These are phyloP conservation scores for Drosophila truncata DNA, from an alignment of 1,140 invertebrate genomes.

Conservation along the genomic window DNA sequence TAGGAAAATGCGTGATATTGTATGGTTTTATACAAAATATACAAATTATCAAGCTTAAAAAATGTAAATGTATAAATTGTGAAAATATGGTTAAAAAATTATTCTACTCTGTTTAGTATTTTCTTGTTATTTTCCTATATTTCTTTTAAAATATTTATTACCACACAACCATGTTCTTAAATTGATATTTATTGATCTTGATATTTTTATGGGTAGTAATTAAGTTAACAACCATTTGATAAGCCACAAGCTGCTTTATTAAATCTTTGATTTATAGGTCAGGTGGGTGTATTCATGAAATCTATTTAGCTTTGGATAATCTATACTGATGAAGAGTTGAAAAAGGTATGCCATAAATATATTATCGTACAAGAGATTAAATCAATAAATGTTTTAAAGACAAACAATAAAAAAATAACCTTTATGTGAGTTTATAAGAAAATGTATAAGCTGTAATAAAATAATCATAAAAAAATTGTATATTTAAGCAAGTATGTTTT, in stretches of 20 bases:
- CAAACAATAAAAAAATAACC: background rate
- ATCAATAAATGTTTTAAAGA: background rate
- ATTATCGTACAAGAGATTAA: background rate
- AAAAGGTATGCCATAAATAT: background rate
- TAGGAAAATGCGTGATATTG: background rate
- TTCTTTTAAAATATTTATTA: background rate
- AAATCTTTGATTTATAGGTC: constrained; percentile 9
- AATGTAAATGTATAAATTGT: no score
- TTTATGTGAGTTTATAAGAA: background rate
- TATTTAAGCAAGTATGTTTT: no score
- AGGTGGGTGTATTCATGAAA: constrained; percentile 20
- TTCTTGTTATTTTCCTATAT: background rate
- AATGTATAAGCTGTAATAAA: background rate
- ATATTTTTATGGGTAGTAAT: constrained; percentile 1
- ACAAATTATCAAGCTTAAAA: background rate
- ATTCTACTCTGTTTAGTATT: background rate
- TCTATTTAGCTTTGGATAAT: constrained; percentile 3
- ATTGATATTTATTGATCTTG: background rate
- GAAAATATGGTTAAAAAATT: no score
- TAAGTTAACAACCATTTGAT: constrained; percentile 67
- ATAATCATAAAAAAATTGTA: background rate
- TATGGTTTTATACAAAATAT: background rate
- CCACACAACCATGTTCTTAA: background rate
- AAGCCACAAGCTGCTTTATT: constrained; percentile 14
- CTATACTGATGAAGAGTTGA: background rate